Conservation (phyloP, 2,113 vertebrate species). For the Bucco capensis region DNA sequence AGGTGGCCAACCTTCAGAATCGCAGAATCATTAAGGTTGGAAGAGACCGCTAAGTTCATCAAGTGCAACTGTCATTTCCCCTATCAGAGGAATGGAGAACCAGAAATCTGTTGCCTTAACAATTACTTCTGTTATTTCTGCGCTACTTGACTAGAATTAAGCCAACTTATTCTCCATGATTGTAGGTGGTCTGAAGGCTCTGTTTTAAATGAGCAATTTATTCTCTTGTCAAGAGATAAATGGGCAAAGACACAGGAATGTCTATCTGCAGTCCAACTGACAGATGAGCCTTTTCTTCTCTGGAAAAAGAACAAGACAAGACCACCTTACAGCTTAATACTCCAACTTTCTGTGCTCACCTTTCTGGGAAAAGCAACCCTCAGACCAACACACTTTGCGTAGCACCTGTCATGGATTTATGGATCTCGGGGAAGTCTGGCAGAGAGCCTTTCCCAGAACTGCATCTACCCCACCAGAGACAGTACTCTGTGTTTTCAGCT, state of each 20-base stretch:
- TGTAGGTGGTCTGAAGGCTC: background rate
- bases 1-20: constrained; percentile 39
- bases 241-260: background rate
- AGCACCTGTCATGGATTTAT: background rate
- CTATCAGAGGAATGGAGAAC: background rate
- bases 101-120: constrained; percentile 13
- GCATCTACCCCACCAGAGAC: background rate
- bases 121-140: background rate
- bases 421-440: background rate
- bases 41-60: no score
- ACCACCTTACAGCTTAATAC: background rate
- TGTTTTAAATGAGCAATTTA: constrained; percentile 1
- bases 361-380: background rate
- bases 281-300: background rate
- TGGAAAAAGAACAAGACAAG: constrained; percentile 7
- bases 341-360: background rate
- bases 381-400: background rate
- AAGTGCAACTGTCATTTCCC: no score
- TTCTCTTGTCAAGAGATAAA: constrained; percentile 19
- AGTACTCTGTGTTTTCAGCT: background rate
- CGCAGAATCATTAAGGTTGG: no score
- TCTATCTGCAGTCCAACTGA: background rate
- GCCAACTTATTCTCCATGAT: background rate
- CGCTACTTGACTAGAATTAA: background rate
- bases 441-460: background rate